These are phyloP conservation scores for Pseudomyrmex concolor DNA, from an alignment of 1,140 invertebrate species.

Conservation along the genomic window DNA sequence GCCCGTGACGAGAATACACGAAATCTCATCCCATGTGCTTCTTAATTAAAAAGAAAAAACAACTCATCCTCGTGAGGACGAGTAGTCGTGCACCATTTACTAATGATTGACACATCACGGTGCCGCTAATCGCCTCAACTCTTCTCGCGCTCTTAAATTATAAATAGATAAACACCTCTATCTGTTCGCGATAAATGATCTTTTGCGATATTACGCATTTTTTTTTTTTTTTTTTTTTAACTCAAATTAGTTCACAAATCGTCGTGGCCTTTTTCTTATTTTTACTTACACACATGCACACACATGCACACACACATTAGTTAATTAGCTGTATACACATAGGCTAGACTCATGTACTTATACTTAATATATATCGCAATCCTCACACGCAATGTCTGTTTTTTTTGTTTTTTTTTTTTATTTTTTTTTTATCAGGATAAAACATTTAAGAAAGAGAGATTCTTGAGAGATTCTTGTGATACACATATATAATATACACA, in stretches of 20 bases:
- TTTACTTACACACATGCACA: no score
- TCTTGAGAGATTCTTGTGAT: constrained; percentile 78
- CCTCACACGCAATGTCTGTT: constrained; percentile 50
- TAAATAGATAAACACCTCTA: constrained; percentile 42
- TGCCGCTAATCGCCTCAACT: background rate
- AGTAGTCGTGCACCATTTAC: background rate
- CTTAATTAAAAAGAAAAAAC: background rate
- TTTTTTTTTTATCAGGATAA: constrained; percentile 61
- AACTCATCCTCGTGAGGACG: background rate
- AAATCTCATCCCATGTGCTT: constrained; percentile 6
- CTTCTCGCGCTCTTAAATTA: constrained; percentile 53
- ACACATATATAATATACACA: constrained; percentile 67
- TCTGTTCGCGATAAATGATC: constrained; percentile 31
- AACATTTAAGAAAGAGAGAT: no score
- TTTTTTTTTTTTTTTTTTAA: background rate
- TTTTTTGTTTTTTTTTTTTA: constrained; percentile 58
- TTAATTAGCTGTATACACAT: constrained; percentile 69
- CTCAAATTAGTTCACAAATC: background rate
- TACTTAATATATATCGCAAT: constrained; percentile 63
- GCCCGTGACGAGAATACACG: constrained; percentile 41
- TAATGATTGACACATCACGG: background rate
- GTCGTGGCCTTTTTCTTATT: background rate
- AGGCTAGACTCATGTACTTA: constrained; percentile 74
- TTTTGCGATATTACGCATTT: constrained; percentile 35
- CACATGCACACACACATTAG: constrained; percentile 17